Evolutionary conservation across 35 echinoderm and acorn worm species (phyloP).

Genomic region (Anneissia japonica): DNA sequence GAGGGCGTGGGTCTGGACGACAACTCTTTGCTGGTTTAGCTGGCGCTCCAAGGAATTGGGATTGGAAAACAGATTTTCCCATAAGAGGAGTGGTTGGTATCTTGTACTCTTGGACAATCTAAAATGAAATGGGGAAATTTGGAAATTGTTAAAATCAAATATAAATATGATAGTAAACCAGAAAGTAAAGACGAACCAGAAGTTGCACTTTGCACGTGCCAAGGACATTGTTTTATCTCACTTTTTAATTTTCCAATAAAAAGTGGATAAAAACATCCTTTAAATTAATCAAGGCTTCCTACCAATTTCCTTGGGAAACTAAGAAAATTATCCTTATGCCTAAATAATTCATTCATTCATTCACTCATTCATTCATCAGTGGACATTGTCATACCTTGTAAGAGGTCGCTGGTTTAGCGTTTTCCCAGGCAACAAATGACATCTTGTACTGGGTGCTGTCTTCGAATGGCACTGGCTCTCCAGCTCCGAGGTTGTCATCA

Average conservation of each 20-base stretch:
- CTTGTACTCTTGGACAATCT: constrained; percentile 55
- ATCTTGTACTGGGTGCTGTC: constrained; percentile 53
- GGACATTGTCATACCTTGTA: constrained; percentile 95
- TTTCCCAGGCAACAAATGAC: constrained; percentile 66
- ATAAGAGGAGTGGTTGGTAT: constrained; percentile 57
- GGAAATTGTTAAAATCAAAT: not conserved
- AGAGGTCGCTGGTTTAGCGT: constrained; percentile 47
- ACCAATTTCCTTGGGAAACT: no score
- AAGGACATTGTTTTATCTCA: no score
- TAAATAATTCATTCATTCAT: no score
- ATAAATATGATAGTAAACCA: no score
- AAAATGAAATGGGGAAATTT: not conserved
- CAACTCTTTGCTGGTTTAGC: constrained; percentile 58
- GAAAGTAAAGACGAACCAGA: no score
- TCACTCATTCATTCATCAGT: no score
- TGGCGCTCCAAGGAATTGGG: constrained; percentile 67
- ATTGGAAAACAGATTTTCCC: constrained; percentile 49
- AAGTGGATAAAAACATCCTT: no score
- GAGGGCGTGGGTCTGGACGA: constrained; percentile 46
- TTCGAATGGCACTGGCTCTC: constrained; percentile 47
- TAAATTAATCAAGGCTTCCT: no score
- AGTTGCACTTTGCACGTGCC: no score
- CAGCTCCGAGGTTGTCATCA: constrained; percentile 54
- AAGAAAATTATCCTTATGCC: no score
- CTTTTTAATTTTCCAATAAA: no score